Evolutionary conservation across 2,113 vertebrate genomes (phyloP), one percentile per base, ranked within the genome.

Genomic region (Centropus unirufus): DNA sequence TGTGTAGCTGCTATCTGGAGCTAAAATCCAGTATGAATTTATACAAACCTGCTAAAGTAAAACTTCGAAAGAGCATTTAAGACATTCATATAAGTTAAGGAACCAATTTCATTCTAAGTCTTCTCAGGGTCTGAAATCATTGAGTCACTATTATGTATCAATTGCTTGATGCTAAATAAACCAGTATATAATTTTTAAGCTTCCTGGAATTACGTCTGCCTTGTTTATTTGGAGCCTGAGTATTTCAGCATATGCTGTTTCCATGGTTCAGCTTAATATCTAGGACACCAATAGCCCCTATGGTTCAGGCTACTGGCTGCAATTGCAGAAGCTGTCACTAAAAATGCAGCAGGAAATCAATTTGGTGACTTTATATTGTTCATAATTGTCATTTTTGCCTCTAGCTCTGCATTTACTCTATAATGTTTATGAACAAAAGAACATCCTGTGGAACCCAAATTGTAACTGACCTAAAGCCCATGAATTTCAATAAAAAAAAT

Each of bases 311-410:
- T 91, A 79, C 70, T 57, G 79, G 40, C 79, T 94, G 44, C n/a
- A 82, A 44, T 79, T 76, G 58, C 51, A 80, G 88, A 88, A 83
- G 32, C 22, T 83, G 46, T 81, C 51, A 80, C 83, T 95, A 95
- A 95, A 96, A 95, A 89, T 92, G 95, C 77, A 94, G 32, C 59
- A 91, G 52, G 84, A 94, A 96, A 95, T 91, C 52, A 91, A 61
- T 89, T 75, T 82, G 44, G 44, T 91, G 58, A 44, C 40, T 93
- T 92, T 64, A 76, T 39, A 63, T 72, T 70, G 34, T 85, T 89
- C 81, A 30, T 84, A 96, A 84, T 89, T 74, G 77, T 40, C 18
- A 67, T 87, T 91, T 84, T 89, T 91, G 44, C 72, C 63, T 80
- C 44, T 29, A 72, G 69, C 44, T 57, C 34, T 73, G 36, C 62